Percentiles rank a stretch among this genome's conserved stretches.
Conservation (phyloP, 2,797 vertebrate species). For the Lemur catta region DNA sequence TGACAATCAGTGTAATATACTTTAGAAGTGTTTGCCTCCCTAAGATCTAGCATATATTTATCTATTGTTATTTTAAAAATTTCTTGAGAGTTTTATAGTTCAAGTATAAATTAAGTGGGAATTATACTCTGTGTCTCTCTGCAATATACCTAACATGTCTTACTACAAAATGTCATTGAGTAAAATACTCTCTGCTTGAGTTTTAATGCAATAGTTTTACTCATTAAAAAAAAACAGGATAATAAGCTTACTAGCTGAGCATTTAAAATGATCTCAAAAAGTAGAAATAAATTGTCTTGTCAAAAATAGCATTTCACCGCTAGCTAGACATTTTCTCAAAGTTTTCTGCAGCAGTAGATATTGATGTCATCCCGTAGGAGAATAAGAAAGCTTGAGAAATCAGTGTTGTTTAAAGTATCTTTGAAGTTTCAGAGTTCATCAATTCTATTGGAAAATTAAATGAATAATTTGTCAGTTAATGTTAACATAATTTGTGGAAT, state of each 20-base stretch:
- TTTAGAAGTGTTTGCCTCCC: background rate
- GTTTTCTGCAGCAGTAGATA: background rate
- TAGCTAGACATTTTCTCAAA: background rate
- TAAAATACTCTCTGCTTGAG: background rate
- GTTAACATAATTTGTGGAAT: background rate
- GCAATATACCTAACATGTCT: background rate
- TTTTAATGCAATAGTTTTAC: background rate
- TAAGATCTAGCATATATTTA: background rate
- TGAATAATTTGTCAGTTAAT: background rate
- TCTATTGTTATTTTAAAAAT: background rate
- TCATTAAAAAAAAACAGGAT: background rate
- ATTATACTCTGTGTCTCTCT: background rate
- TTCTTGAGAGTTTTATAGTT: background rate
- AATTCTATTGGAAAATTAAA: background rate
- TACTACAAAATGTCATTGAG: background rate
- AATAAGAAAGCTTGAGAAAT: slow-evolving; percentile 8
- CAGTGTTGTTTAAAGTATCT: background rate
- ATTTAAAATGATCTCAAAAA: background rate
- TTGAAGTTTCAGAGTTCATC: background rate
- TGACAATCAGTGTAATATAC: background rate
- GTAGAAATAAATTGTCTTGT: background rate
- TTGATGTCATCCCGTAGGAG: background rate
- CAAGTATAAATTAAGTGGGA: background rate
- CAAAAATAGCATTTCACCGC: background rate
- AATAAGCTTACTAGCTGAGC: background rate